Evolutionary conservation across 2,797 vertebrate species (phyloP).

Genomic region (Discoglossus pictus): DNA sequence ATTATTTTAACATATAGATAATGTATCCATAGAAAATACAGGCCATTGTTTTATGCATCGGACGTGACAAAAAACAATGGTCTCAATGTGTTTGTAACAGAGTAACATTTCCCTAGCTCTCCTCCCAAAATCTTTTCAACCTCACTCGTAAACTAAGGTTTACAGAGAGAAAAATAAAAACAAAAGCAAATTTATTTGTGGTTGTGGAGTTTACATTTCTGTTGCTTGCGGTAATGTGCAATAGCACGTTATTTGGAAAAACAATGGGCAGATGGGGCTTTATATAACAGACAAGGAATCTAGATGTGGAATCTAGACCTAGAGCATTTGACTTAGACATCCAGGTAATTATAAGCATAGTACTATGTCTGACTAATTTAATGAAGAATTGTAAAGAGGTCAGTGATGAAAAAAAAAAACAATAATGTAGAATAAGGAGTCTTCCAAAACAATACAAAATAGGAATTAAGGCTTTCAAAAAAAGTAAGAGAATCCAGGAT

Average conservation of each 20-base stretch:
- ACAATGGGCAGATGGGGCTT: conserved; percentile 13
- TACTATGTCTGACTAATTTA: conserved; percentile 7
- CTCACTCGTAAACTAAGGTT: not conserved
- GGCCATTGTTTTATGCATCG: too few relatives aligned
- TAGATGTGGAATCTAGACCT: not conserved
- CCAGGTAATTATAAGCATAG: not conserved
- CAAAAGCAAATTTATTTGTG: conserved; percentile 23
- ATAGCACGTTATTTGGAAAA: conserved; percentile 8
- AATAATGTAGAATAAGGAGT: not conserved
- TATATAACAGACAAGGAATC: conserved; percentile 8
- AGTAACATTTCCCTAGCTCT: conserved; percentile 5
- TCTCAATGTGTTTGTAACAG: not conserved
- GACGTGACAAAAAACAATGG: not conserved
- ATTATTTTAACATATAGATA: too few relatives aligned
- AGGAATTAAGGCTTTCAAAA: not conserved
- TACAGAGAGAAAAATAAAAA: not conserved
- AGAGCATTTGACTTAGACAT: not conserved
- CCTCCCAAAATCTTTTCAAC: not conserved
- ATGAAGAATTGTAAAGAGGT: not conserved
- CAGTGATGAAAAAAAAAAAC: not conserved
- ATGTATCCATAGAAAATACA: too few relatives aligned
- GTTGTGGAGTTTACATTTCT: conserved; percentile 17
- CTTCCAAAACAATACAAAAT: conserved; percentile 5
- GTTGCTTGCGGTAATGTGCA: conserved; percentile 10
- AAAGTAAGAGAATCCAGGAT: not conserved